Percentiles rank a stretch among this genome's conserved stretches.
Evolutionary conservation across 2,113 vertebrate genomes (phyloP).

Genomic region (Saccopteryx leptura): DNA sequence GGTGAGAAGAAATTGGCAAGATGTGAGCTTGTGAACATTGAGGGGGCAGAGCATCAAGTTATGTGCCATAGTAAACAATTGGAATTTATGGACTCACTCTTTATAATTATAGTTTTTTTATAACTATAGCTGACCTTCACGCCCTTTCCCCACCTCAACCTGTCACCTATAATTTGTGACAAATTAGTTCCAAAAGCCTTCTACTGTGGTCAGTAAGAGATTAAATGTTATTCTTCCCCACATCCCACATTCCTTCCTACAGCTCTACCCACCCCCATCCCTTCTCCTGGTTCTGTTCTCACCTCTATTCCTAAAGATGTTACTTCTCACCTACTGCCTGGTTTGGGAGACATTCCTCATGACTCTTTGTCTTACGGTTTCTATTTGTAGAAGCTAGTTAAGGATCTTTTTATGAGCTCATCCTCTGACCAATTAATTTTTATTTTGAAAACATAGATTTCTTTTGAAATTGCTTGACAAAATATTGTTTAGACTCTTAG

Average conservation of each 20-base stretch:
- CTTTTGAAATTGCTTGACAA: conserved; percentile 61
- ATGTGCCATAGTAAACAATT: neutral
- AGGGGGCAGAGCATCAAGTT: neutral
- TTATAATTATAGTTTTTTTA: neutral
- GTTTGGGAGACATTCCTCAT: neutral
- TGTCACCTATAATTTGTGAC: neutral
- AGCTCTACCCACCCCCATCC: too few species aligned
- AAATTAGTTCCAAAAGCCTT: neutral
- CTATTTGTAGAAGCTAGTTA: conserved; percentile 62
- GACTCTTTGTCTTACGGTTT: conserved; percentile 23
- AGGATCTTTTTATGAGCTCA: conserved; percentile 63
- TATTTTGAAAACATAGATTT: conserved; percentile 61
- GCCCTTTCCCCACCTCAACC: neutral
- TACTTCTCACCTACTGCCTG: neutral
- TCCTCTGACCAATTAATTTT: conserved; percentile 64
- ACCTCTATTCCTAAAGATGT: neutral
- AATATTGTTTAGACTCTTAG: conserved; percentile 43
- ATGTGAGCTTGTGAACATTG: rapidly evolving
- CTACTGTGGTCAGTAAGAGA: neutral
- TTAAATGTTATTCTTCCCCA: neutral
- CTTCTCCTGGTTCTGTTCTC: neutral
- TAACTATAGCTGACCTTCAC: neutral
- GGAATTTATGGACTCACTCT: neutral
- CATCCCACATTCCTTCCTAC: neutral
- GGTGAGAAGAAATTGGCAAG: neutral